Conservation (phyloP, 1,140 invertebrate species). For the Drosophila busckii region DNA sequence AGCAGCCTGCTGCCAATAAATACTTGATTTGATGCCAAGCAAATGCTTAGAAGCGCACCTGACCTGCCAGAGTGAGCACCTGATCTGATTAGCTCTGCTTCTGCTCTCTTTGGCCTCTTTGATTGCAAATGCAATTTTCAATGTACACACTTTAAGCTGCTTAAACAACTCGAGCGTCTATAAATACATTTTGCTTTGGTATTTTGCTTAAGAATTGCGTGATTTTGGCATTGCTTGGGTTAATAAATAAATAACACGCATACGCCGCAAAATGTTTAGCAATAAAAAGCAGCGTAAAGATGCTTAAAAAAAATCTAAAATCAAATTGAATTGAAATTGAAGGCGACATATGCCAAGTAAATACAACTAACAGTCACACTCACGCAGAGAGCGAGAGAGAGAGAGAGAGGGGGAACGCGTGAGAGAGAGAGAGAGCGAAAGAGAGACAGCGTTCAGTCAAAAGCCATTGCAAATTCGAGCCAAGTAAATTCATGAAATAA, state of each 20-base stretch:
- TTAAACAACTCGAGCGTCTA: constrained; percentile 7
- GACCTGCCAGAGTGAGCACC: constrained; percentile 7
- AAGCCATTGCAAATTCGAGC: neutral
- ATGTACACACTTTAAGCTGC: constrained; percentile 11
- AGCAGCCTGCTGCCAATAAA: constrained; percentile 44
- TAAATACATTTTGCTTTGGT: constrained; percentile 21
- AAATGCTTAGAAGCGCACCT: constrained; percentile 19
- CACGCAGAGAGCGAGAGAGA: constrained; percentile 10
- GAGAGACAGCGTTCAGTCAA: too few relatives aligned
- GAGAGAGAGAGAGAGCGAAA: too few relatives aligned
- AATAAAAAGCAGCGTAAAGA: constrained; percentile 40
- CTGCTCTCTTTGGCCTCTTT: neutral
- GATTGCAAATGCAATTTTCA: neutral
- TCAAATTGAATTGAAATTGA: constrained; percentile 61
- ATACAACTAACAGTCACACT: constrained; percentile 9
- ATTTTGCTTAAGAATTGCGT: constrained; percentile 4
- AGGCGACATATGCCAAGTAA: constrained; percentile 21
- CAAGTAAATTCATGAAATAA: constrained; percentile 8
- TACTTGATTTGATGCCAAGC: constrained; percentile 39
- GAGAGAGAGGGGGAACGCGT: too few relatives aligned
- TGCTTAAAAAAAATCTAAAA: constrained; percentile 45
- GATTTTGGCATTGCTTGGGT: constrained; percentile 11
- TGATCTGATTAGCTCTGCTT: constrained; percentile 5
- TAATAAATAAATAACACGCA: constrained; percentile 58
- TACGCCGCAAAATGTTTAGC: constrained; percentile 1